Percentiles rank a stretch among this genome's conserved stretches.
These are phyloP conservation scores for Eilema depressum DNA, from an alignment of 2,888 invertebrate genomes.

Conservation along the genomic window DNA sequence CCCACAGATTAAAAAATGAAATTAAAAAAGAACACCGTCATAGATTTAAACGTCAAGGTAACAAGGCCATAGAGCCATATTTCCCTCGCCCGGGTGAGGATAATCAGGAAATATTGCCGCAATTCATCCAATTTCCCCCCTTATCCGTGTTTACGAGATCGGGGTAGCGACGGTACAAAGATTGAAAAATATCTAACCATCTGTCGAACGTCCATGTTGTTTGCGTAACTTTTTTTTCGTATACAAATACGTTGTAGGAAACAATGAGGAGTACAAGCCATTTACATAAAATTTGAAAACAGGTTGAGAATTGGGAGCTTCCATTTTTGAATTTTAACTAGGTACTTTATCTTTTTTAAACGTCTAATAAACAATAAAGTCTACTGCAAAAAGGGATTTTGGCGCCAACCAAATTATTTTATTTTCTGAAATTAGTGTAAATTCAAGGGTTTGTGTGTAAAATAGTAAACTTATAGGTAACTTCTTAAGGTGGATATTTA, in stretches of 20 bases:
- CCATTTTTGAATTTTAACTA: neutral
- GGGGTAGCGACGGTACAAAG: conserved; percentile 45
- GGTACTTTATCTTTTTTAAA: neutral
- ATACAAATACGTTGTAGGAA: conserved; percentile 15
- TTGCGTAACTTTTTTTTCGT: conserved; percentile 36
- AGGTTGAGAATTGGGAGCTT: neutral
- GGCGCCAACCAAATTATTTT: no score
- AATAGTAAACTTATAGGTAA: no score
- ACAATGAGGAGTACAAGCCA: conserved; percentile 12
- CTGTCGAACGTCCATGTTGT: conserved; percentile 42
- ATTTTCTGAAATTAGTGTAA: no score
- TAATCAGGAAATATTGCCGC: conserved; percentile 63
- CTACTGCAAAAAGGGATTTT: no score
- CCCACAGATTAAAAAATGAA: conserved; percentile 26
- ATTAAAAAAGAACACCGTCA: conserved; percentile 26
- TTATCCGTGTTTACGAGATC: conserved; percentile 39
- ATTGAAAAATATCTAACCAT: conserved; percentile 52
- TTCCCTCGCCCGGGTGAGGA: conserved; percentile 30
- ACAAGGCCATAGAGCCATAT: conserved; percentile 36
- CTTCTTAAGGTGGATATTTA: no score
- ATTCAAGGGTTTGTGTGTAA: no score
- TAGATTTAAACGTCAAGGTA: conserved; percentile 37
- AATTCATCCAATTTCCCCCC: conserved; percentile 56
- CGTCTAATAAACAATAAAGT: neutral
- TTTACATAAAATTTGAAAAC: neutral